These are phyloP conservation scores for Lutjanus erythropterus DNA, from an alignment of 2,113 vertebrate species.

Conservation along the genomic window DNA sequence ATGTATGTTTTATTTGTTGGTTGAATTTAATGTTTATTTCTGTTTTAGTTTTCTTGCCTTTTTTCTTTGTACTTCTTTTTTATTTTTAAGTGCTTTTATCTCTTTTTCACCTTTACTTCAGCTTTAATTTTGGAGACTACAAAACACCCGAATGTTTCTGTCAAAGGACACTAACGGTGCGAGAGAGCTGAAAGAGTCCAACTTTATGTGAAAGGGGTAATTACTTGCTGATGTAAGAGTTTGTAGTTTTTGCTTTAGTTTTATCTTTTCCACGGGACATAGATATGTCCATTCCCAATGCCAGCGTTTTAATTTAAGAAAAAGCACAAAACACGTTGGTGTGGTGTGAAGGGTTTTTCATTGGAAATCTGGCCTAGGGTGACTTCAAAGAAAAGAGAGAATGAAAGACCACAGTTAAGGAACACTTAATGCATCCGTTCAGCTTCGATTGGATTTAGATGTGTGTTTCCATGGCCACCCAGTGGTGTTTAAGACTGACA, in stretches of 20 bases:
- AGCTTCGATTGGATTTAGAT: background rate
- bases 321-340: background rate
- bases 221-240: background rate
- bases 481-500: conserved; percentile 19
- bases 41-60: background rate
- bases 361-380: background rate
- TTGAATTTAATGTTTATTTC: background rate
- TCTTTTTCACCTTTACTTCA: background rate
- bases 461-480: conserved; percentile 15
- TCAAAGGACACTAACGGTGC: background rate
- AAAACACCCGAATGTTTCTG: background rate
- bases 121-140: background rate
- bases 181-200: background rate
- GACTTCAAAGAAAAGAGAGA: conserved; percentile 7
- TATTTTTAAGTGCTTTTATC: background rate
- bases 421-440: conserved; percentile 1
- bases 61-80: background rate
- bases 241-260: background rate
- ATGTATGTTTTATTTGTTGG: background rate
- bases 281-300: background rate
- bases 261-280: background rate
- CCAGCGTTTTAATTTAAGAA: background rate
- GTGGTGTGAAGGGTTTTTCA: conserved; percentile 10
- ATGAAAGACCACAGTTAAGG: conserved; percentile 2
- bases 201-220: background rate